phyloP scores from a whole-genome alignment of 2,888 invertebrate genomes.

The Aspidiotus destructor region DNA sequence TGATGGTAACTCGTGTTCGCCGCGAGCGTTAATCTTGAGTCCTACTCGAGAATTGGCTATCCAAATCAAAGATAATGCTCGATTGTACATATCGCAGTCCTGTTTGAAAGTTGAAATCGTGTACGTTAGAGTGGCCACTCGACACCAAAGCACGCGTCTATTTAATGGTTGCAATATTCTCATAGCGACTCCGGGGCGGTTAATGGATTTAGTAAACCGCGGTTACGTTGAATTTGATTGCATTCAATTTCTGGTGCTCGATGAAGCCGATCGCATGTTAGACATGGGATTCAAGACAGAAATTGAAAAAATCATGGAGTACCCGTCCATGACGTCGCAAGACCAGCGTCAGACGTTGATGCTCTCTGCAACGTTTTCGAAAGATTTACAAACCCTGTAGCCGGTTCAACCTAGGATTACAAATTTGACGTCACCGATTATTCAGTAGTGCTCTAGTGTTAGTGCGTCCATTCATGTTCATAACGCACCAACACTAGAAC shows the following conservation, averaged over 20 bases:
- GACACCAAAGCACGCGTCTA: conserved; percentile 49
- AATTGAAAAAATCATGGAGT: conserved; percentile 53
- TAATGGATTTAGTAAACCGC: conserved; percentile 55
- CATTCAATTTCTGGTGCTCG: conserved; percentile 58
- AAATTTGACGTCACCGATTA: too few species aligned
- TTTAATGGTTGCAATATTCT: conserved; percentile 57
- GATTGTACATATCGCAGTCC: conserved; percentile 68
- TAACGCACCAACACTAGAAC: too few species aligned
- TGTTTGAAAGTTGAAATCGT: conserved; percentile 62
- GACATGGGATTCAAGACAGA: conserved; percentile 60
- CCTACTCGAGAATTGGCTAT: conserved; percentile 86
- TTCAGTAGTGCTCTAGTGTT: too few species aligned
- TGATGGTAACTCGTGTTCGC: conserved; percentile 52
- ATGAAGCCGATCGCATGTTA: conserved; percentile 73
- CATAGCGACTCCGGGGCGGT: conserved; percentile 62
- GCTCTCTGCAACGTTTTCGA: conserved; percentile 70
- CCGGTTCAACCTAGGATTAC: too few species aligned
- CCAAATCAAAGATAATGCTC: conserved; percentile 77
- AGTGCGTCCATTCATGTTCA: too few species aligned
- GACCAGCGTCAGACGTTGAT: conserved; percentile 54
- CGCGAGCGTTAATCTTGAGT: conserved; percentile 73
- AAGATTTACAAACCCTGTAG: conserved; percentile 71
- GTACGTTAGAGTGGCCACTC: conserved; percentile 76
- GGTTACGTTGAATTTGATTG: conserved; percentile 50
- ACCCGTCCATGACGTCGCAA: conserved; percentile 50